These are phyloP conservation scores for Eurystomus glaucurus DNA, from an alignment of 2,797 vertebrate species.

Conservation along the genomic window DNA sequence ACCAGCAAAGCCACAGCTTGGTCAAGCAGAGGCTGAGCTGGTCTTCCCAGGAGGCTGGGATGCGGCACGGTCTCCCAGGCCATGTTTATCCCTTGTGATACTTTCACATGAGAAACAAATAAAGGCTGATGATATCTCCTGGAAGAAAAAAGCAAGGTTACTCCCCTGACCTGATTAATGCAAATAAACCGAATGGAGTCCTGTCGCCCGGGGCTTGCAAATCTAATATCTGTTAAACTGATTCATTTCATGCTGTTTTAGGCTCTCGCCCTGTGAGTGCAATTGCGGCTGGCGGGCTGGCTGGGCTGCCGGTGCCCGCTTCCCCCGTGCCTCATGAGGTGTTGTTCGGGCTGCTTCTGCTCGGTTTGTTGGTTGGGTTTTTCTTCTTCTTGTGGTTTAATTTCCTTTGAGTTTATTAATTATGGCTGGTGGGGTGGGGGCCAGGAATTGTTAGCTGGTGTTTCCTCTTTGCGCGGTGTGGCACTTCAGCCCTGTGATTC, in stretches of 20 bases:
- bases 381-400: constrained; percentile 58
- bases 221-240: constrained; percentile 77
- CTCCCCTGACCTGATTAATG: constrained; percentile 76
- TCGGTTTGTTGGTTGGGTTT: neutral
- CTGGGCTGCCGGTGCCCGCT: constrained; percentile 39
- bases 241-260: constrained; percentile 75
- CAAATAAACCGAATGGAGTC: constrained; percentile 68
- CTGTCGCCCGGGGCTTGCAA: constrained; percentile 67
- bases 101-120: constrained; percentile 77
- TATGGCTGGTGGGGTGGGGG: neutral
- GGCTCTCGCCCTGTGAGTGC: constrained; percentile 69
- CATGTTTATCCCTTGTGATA: constrained; percentile 30
- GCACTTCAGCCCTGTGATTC: constrained; percentile 13
- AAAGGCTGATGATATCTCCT: constrained; percentile 64
- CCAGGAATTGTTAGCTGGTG: neutral
- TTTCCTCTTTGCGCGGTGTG: neutral
- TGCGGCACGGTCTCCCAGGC: neutral
- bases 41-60: neutral
- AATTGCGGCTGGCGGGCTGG: constrained; percentile 60
- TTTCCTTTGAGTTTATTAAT: constrained; percentile 73
- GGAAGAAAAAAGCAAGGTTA: constrained; percentile 54
- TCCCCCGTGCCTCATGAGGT: neutral
- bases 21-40: neutral
- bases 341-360: neutral
- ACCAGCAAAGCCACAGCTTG: accelerated